Percentiles rank a stretch among this genome's conserved stretches.
phyloP scores from a whole-genome alignment of 1,140 invertebrate genomes.

The Scaptomyza montana region DNA sequence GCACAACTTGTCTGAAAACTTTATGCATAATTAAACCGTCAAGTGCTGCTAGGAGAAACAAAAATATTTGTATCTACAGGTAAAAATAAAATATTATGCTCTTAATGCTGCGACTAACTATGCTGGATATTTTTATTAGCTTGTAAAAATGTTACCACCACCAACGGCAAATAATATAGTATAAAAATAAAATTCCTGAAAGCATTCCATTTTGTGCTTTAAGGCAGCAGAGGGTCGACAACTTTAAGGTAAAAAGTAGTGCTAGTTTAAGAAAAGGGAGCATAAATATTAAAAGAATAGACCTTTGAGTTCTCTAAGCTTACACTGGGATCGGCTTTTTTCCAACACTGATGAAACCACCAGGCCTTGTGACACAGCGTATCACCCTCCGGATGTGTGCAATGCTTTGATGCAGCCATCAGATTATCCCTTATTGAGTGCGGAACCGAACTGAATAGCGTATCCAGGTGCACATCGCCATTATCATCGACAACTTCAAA shows the following conservation, averaged over 20 bases:
- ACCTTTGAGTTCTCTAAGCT: neutral
- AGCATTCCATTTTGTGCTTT: neutral
- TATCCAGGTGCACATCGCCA: constrained; percentile 76
- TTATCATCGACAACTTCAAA: constrained; percentile 75
- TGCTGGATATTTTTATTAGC: constrained; percentile 1
- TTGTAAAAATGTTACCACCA: neutral
- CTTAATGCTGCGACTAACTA: neutral
- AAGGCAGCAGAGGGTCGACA: neutral
- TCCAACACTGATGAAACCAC: constrained; percentile 84
- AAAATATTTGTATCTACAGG: no score
- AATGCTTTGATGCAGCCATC: constrained; percentile 68
- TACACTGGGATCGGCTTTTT: constrained; percentile 80
- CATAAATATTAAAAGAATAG: neutral
- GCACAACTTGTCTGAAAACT: neutral
- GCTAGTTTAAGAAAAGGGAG: constrained; percentile 23
- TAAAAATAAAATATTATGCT: neutral
- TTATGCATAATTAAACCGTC: neutral
- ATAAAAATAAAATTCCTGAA: neutral
- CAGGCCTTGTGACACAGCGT: constrained; percentile 80
- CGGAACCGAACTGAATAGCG: constrained; percentile 63
- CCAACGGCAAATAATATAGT: neutral
- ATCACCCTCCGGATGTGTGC: constrained; percentile 73
- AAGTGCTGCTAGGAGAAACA: neutral
- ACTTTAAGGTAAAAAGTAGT: constrained; percentile 69
- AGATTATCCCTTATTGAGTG: constrained; percentile 62